phyloP scores from a whole-genome alignment of 2,888 invertebrate species.

The Epiblema foenella region DNA sequence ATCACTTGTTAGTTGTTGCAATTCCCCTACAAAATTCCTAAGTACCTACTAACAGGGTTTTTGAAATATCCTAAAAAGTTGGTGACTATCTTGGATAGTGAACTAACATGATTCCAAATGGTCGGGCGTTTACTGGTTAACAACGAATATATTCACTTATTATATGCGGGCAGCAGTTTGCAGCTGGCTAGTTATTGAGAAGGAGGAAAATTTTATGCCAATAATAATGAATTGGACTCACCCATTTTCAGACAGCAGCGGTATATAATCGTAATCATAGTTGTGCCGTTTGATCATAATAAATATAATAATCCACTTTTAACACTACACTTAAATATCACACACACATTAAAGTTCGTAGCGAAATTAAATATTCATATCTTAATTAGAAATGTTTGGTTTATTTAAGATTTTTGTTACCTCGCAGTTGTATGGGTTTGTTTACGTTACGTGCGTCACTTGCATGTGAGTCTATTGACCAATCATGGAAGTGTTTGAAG shows the following conservation, averaged over 20 bases:
- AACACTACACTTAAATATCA: background rate
- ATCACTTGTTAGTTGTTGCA: too few relatives aligned
- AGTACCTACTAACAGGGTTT: too few relatives aligned
- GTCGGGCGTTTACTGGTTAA: background rate
- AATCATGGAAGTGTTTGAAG: background rate
- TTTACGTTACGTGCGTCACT: constrained; percentile 5
- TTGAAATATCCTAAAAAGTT: too few relatives aligned
- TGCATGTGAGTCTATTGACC: background rate
- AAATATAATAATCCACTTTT: constrained; percentile 46
- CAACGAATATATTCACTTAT: background rate
- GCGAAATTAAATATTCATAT: background rate
- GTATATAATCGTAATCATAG: constrained; percentile 61
- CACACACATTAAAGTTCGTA: background rate
- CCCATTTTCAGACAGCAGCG: constrained; percentile 59
- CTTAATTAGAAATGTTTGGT: too few relatives aligned
- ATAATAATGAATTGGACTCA: constrained; percentile 51
- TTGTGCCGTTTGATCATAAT: constrained; percentile 51
- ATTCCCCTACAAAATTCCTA: too few relatives aligned
- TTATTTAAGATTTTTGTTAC: constrained; percentile 26
- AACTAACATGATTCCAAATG: background rate
- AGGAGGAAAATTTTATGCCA: background rate
- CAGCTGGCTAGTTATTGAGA: background rate
- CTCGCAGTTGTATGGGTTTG: background rate
- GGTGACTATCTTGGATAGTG: too few relatives aligned
- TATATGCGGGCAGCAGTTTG: background rate